Base-by-base conservation (phyloP, 1,140 invertebrate species). In the Dryas iulia region DNA sequence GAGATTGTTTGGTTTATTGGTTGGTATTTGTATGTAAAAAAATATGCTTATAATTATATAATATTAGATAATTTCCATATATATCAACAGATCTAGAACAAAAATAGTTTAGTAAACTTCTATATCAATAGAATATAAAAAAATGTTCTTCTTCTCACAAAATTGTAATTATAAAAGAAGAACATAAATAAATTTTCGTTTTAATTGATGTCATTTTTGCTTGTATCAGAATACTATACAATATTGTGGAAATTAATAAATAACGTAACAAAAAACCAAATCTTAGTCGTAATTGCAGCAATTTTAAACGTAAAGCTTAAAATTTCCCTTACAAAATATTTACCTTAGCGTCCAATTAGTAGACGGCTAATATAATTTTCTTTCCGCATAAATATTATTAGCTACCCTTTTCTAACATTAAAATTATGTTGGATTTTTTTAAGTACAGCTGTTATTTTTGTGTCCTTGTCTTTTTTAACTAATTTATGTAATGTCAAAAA, bases 261-360 rank as follows among this genome's bases (percentile, higher is more conserved):
- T 47, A 8, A 47, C 18, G 8, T 21, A 18, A 21, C 14, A 7
- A 21, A 47, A 21, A 21, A 8, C 18, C 18, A 21, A 47, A 47
- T 47, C 39, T 47, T 3, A 47, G 12, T 24, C 53, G 11, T 85
- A 85, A 86, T 89, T 83, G 77, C 83, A 76, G 77, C 82, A 83
- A 83, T 86, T 86, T 80, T 78, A 87, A 86, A 85, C 77, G 83
- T 77, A 78, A 83, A 83, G 82, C 79, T 76, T 80, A 76, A 81
- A 78, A 77, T 83, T 82, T 76, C 72, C 83, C 83, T 84, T 86
- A 85, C 85, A 84, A 87, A 89, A 89, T 85, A 87, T 86, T 89
- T 86, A 85, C 76, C 74, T 83, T 81, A 77, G 74, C 81, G 85
- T 83, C 84, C 85, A 87, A 87, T 89, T 89, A 89, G 81, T 78